Evolutionary conservation across 2,888 invertebrate species (phyloP), one percentile per base, ranked within the genome.

Genomic region (Dexiosoma caninum): DNA sequence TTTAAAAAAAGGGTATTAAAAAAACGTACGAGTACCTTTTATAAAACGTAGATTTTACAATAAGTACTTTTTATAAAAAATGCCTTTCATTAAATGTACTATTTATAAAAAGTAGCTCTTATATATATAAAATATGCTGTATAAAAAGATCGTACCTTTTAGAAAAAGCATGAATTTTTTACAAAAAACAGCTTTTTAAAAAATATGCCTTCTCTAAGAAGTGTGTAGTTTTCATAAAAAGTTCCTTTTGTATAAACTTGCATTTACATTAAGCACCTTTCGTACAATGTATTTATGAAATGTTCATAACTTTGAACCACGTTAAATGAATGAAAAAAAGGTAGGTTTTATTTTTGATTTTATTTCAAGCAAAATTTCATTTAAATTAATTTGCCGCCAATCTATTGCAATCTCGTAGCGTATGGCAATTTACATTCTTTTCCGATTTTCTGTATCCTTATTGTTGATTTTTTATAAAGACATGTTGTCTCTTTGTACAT

Each of bases 401-500:
- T 14, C 44, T 57, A 21, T 35, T 19, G n/a, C 30, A 35, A 46
- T 40, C 49, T 57, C 4, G 10, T 12, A 32, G 35, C 9, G 5
- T 55, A 55, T 35, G 23, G n/a, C n/a, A 46, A 27, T 21, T 75
- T 40, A 16, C 46, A 9, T n/a, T 9, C 37, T 23, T 62, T 37
- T 35, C 51, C 19, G 14, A 35, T 5, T 19, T 37, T 40, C 27
- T n/a, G 32, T 23, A 9, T 23, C 16, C 14, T 35, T 64, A 10
- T 37, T 49, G 46, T 70, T 57, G 32, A 46, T 46, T 59, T 46
- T 44, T 6, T 42, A 55, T 55, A 10, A 21, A 12, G 35, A 51
- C 0, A 23, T 32, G 30, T 16, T 27, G 14, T 21, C 35, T 40
- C 30, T 59, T n/a, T 57, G 42, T 14, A 74, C 16, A 32, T 10